phyloP scores from a whole-genome alignment of 1,140 invertebrate genomes.

The Tribolium castaneum region DNA sequence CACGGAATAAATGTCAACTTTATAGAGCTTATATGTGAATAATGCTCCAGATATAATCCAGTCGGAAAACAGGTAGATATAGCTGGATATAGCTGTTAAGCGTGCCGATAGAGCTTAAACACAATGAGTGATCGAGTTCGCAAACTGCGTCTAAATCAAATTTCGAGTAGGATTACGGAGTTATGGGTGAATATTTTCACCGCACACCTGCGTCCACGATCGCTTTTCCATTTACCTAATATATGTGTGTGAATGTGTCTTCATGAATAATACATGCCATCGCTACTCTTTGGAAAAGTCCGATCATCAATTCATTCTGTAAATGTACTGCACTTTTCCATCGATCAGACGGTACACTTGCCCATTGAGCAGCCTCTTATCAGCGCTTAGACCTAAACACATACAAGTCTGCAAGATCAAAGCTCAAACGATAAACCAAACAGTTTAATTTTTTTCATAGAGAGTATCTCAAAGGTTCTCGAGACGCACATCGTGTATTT shows the following conservation, averaged over 20 bases:
- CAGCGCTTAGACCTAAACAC: not conserved
- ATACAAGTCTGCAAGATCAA: not conserved
- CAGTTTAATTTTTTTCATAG: not conserved
- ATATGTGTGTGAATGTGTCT: constrained; percentile 55
- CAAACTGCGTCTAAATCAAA: constrained; percentile 57
- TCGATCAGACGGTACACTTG: constrained; percentile 5
- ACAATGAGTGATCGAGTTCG: constrained; percentile 55
- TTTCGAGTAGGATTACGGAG: constrained; percentile 53
- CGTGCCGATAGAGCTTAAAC: constrained; percentile 48
- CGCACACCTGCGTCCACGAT: constrained; percentile 54
- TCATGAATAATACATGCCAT: constrained; percentile 56
- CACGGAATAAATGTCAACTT: constrained; percentile 44
- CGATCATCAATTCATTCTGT: constrained; percentile 45
- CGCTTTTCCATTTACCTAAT: constrained; percentile 58
- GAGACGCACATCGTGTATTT: too few species aligned
- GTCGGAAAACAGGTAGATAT: constrained; percentile 38
- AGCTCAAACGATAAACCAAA: not conserved
- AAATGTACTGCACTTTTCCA: constrained; percentile 29
- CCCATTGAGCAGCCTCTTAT: constrained; percentile 2
- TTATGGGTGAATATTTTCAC: constrained; percentile 58
- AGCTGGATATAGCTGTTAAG: constrained; percentile 24
- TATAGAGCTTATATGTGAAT: constrained; percentile 43
- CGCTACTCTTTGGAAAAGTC: constrained; percentile 37
- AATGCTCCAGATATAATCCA: constrained; percentile 35
- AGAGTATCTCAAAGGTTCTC: too few species aligned